Evolutionary conservation across 1,140 invertebrate species (phyloP), one percentile per base, ranked within the genome.

Genomic region (Lerema accius): DNA sequence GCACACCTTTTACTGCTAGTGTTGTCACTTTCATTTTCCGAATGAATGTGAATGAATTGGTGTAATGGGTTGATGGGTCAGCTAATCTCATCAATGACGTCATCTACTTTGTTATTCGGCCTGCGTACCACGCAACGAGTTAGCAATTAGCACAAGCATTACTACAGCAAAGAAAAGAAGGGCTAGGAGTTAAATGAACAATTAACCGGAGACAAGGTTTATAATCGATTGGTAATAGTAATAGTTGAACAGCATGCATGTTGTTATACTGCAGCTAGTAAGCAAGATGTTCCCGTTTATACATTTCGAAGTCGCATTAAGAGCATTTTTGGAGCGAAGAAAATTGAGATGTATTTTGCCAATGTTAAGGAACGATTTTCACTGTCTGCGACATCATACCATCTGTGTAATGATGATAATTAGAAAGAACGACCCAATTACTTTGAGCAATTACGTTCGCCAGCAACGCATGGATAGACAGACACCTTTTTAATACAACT

Each of bases 101-200:
- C 26, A 50, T 14, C 13, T 50, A 50, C 14, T 50, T 50, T 16
- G 14, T 14, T 50, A 50, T 50, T 50, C 48, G 14, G 11, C 28
- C 48, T 50, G 48, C 48, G 48, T 50, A 32, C 7, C 48, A 16
- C 28, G 32, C 49, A 37, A 51, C 35, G 49, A 51, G 49, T 37
- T 51, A 51, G 49, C 28, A 51, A 51, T 37, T 51, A 51, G 32
- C 35, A 37, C 35, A 11, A 37, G 35, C 28, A 32, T 32, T 37
- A 19, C 32, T 32, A 14, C 28, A 19, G 49, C 49, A 35, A 37
- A 15, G n/a, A 23, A 37, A 7, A 14, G 15, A 10, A 48, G 14
- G 13, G 13, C 13, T 49, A 6, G n/a, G n/a, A n/a, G n/a, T n/a
- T n/a, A n/a, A n/a, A n/a, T n/a, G n/a, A n/a, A n/a, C n/a, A n/a